These are phyloP conservation scores for Mythimna albipuncta DNA, from an alignment of 2,888 invertebrate species.

Conservation along the genomic window DNA sequence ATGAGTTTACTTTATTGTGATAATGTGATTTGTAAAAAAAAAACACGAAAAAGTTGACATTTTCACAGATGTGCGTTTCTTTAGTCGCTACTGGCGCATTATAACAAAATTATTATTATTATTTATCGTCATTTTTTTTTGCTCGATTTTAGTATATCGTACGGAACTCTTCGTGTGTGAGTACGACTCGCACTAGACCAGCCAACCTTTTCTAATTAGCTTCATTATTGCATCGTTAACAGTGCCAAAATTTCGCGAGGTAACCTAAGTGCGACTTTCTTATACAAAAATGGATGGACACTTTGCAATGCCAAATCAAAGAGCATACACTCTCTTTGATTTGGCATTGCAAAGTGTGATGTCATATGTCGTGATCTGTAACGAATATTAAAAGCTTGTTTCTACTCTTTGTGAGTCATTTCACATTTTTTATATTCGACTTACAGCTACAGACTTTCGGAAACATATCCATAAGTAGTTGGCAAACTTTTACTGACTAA, in stretches of 20 bases:
- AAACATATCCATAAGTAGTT: neutral
- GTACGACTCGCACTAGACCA: neutral
- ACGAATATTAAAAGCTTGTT: conserved; percentile 20
- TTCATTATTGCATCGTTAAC: neutral
- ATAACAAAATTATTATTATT: too few relatives aligned
- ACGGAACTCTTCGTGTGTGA: neutral
- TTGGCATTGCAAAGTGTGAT: conserved; percentile 18
- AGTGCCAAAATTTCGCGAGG: conserved; percentile 42
- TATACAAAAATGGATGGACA: conserved; percentile 1
- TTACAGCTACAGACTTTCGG: neutral
- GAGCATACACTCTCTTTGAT: too few relatives aligned
- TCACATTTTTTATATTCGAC: neutral
- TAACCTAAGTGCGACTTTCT: conserved; percentile 1
- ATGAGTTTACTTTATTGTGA: too few relatives aligned
- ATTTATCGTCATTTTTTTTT: too few relatives aligned
- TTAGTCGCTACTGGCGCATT: too few relatives aligned
- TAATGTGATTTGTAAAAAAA: too few relatives aligned
- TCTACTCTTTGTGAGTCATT: conserved; percentile 20
- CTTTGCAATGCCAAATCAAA: too few relatives aligned
- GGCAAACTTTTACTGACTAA: too few relatives aligned
- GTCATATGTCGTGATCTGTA: conserved; percentile 30
- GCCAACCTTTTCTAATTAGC: conserved; percentile 43
- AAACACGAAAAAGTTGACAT: too few relatives aligned
- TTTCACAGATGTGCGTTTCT: too few relatives aligned
- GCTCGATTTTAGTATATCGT: neutral